Evolutionary conservation across 53 echinoderm and acorn worm genomes (phyloP), one percentile per base, ranked within the genome.

Genomic region (Antedon mediterranea): DNA sequence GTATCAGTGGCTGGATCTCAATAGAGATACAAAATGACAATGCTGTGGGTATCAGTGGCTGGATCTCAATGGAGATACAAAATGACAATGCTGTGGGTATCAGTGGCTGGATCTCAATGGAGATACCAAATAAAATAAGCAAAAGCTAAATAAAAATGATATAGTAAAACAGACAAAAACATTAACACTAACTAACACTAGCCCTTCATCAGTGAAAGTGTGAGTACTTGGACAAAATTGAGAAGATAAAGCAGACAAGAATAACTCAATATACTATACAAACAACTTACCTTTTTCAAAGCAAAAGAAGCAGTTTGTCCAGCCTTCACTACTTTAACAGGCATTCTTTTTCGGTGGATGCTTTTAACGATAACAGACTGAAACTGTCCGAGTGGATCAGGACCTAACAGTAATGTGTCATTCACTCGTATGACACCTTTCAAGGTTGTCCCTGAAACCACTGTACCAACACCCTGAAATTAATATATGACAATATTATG

Each of bases 281-380:
- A 30, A n/a, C n/a, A n/a, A 18, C 80, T 34, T 42, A 98, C 98
- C 92, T 98, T 98, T 73, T 98, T 98, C 2, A 98, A 79, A 29
- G 98, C 92, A 70, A 98, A 98, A 6, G 98, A 98, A 15, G 98
- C 98, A 0, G 98, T 98, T 83, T 98, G 98, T 15, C 98, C 98
- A 28, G 92, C 98, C 77, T 92, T 89, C 34, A 98, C 98, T 28
- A 93, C 37, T 34, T 79, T 86, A 29, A 98, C 98, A 26, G 98
- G 98, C 92, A 98, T 92, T 13, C 98, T 80, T 77, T 98, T 98
- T 34, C 98, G 71, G 71, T 98, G 98, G 77, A 98, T 93, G 43
- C 92, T 93, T 82, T 98, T 98, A 42, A 98, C 92, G 33, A 92
- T 89, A 71, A 98, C 92, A 32, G 90, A 90, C 74, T 85, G 88